Conservation (phyloP, 1,140 invertebrate species). For the Vollenhovia emeryi region DNA sequence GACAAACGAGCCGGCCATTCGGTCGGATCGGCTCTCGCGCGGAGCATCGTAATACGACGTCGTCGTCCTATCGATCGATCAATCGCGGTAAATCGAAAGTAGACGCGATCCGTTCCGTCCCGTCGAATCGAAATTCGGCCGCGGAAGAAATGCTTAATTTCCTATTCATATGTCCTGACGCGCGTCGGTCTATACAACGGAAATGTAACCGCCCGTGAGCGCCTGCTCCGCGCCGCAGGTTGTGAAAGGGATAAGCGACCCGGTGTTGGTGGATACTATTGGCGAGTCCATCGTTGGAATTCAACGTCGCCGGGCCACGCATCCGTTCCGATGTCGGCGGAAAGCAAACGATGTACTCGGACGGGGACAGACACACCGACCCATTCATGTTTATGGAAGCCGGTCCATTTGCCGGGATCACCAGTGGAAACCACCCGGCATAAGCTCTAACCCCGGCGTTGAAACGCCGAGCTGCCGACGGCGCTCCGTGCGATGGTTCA, state of each 20-base stretch:
- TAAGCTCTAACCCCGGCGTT: slow-evolving; percentile 69
- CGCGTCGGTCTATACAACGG: neutral
- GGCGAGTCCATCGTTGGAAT: slow-evolving; percentile 68
- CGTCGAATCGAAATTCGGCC: neutral
- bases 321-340: slow-evolving; percentile 70
- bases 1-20: slow-evolving; percentile 64
- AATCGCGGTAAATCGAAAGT: neutral
- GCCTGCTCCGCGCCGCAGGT: neutral
- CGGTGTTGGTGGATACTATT: slow-evolving; percentile 51
- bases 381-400: slow-evolving; percentile 76
- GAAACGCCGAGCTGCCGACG: slow-evolving; percentile 50
- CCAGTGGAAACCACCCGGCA: slow-evolving; percentile 70
- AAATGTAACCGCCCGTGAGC: neutral
- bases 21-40: neutral
- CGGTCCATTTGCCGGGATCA: slow-evolving; percentile 71
- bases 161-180: slow-evolving; percentile 62
- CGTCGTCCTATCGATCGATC: neutral
- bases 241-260: slow-evolving; percentile 2
- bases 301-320: slow-evolving; percentile 67
- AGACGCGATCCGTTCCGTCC: neutral
- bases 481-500: neutral
- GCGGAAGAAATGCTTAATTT: slow-evolving; percentile 70
- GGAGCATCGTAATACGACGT: slow-evolving; percentile 40
- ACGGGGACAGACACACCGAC: slow-evolving; percentile 59
- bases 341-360: slow-evolving; percentile 69